Percentiles rank a stretch among this genome's conserved stretches.
Evolutionary conservation across 2,797 vertebrate genomes (phyloP).

Genomic region (Pangasius larnaudii): DNA sequence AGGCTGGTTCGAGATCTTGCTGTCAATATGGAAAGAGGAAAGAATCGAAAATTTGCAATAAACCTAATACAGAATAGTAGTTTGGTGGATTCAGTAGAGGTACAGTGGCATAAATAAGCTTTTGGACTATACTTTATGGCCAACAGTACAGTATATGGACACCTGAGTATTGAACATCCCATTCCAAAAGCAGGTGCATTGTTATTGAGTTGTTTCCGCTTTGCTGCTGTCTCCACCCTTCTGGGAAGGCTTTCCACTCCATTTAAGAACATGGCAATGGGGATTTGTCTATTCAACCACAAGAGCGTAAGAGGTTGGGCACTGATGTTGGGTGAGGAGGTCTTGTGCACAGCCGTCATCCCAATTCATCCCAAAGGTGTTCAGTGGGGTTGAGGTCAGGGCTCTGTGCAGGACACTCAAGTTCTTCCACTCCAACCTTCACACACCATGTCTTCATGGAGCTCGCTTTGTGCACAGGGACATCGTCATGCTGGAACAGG

Average conservation of each 20-base stretch:
- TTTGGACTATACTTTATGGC: background rate
- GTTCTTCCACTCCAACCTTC: background rate
- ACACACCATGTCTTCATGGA: too few species aligned
- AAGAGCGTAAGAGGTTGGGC: background rate
- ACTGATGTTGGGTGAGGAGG: background rate
- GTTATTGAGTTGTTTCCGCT: background rate
- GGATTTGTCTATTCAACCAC: background rate
- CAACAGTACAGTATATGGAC: background rate
- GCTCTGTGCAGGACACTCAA: background rate
- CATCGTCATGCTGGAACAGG: too few species aligned
- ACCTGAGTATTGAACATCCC: background rate
- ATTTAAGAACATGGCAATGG: background rate
- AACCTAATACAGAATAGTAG: background rate
- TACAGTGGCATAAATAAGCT: background rate
- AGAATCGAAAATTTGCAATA: background rate
- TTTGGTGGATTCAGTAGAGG: background rate
- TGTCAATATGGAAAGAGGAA: too few species aligned
- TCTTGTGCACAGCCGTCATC: background rate
- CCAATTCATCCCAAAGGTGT: background rate
- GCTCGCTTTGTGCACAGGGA: too few species aligned
- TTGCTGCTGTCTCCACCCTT: background rate
- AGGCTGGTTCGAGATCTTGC: background rate
- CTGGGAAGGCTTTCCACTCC: background rate
- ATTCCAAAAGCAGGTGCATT: background rate
- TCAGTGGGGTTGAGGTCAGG: background rate